Percentiles rank a stretch among this genome's conserved stretches.
Conservation (phyloP, 2,888 invertebrate species). For the Lathronympha strigana region DNA sequence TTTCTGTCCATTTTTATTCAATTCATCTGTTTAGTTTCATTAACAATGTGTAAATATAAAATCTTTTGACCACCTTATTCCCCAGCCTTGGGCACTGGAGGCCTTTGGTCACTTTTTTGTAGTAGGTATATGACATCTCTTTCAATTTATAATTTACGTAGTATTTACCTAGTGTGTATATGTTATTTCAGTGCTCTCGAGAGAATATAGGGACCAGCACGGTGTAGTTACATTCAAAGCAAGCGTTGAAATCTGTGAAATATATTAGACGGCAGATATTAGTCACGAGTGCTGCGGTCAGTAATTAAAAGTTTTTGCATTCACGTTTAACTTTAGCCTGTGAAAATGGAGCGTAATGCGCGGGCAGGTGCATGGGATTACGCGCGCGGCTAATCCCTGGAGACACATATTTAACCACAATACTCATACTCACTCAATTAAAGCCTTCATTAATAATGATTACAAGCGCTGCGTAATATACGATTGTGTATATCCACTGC, state of each 20-base stretch:
- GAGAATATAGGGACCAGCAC: no score
- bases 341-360: constrained; percentile 22
- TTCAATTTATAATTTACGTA: no score
- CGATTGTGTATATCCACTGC: constrained; percentile 27
- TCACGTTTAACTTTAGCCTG: constrained; percentile 20
- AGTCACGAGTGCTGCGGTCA: constrained; percentile 1
- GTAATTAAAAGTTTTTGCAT: constrained; percentile 20
- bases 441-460: constrained; percentile 60
- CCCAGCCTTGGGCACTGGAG: no score
- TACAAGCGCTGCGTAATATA: constrained; percentile 44
- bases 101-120: no score
- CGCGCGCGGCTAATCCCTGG: constrained; percentile 26
- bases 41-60: no score
- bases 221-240: not conserved
- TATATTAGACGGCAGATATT: not conserved
- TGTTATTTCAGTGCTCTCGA: not conserved
- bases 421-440: constrained; percentile 54
- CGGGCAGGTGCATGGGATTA: constrained; percentile 35
- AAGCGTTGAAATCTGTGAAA: not conserved
- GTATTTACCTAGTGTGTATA: no score
- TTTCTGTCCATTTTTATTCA: no score
- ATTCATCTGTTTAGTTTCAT: no score
- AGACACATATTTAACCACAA: constrained; percentile 41
- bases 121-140: no score
- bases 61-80: no score